Evolutionary conservation across 2,888 invertebrate species (phyloP), one percentile per base, ranked within the genome.

Genomic region (Tipula helvola): DNA sequence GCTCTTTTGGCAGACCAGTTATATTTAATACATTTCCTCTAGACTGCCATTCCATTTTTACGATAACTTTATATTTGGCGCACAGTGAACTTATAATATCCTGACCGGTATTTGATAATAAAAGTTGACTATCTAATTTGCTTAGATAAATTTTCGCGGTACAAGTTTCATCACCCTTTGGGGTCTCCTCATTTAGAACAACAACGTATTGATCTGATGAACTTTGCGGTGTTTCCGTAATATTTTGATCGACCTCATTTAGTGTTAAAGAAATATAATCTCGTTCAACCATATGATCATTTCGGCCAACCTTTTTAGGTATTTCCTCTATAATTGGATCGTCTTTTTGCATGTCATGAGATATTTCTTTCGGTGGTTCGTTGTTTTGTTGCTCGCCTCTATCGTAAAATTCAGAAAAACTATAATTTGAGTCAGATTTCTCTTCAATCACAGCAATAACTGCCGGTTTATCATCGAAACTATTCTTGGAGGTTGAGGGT

Each of bases 61-160:
- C 89, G 87, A 89, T 89, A 0, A 92, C 88, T 86, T 92, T 89
- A 87, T 91, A 91, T 88, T 90, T 90, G 5, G 89, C 89, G 3
- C 91, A 90, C 3, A 90, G 89, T 1, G 90, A 89, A 0, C 90
- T 90, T 10, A 94, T 88, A 91, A 93, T 93, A 5, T 89, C 88
- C 28, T 90, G 90, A 4, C 94, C 93, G 3, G 92, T 92, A 0
- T 91, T 90, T 10, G 92, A 91, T 42, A 92, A 91, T 3, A 94
- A 89, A 88, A 92, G 92, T 16, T 92, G 92, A 86, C 91, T 91
- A 85, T 93, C 91, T 39, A 93, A 92, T 36, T 91, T 90, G 0
- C 92, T 92, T 88, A 93, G 89, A 88, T 93, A 92, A 85, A 94
- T 92, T 87, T 93, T 92, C 0, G 93, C 92, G 1, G 91, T 90